These are phyloP conservation scores for Cylindroiulus punctatus DNA, from an alignment of 2,888 invertebrate species.

Conservation along the genomic window DNA sequence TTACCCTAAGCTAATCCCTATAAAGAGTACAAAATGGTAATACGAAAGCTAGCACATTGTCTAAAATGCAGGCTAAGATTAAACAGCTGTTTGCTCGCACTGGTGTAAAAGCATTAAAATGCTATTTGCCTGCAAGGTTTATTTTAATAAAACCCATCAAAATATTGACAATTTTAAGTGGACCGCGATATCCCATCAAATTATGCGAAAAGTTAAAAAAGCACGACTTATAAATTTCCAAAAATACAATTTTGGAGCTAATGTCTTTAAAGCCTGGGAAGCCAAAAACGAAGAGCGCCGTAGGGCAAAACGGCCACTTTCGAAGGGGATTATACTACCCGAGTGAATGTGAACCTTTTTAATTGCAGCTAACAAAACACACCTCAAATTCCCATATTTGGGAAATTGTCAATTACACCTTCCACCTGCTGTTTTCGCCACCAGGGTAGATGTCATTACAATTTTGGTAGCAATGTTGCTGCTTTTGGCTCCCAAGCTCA, in stretches of 20 bases:
- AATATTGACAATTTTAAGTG: not conserved
- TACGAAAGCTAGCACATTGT: not conserved
- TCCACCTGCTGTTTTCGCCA: slow-evolving; percentile 50
- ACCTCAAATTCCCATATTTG: slow-evolving; percentile 52
- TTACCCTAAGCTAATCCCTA: not conserved
- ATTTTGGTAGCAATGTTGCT: slow-evolving; percentile 39
- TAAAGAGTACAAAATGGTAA: not conserved
- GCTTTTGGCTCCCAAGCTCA: slow-evolving; percentile 22
- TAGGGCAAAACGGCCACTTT: not conserved
- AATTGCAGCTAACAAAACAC: slow-evolving; percentile 51
- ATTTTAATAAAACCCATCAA: not conserved
- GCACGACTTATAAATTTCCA: not conserved
- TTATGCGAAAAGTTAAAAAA: slow-evolving; percentile 5
- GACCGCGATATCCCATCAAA: not conserved
- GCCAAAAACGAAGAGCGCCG: not conserved
- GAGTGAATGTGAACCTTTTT: slow-evolving; percentile 49
- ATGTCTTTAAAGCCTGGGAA: slow-evolving; percentile 5
- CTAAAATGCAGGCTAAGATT: not conserved
- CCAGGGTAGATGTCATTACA: slow-evolving; percentile 47
- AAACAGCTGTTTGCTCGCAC: not conserved
- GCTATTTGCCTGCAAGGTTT: no score
- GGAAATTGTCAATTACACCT: slow-evolving; percentile 48
- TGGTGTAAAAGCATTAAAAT: no score
- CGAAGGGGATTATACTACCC: slow-evolving; percentile 21
- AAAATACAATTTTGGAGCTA: slow-evolving; percentile 7